Evolutionary conservation across 2,113 vertebrate genomes (phyloP).

Genomic region (Muntiacus reevesi): DNA sequence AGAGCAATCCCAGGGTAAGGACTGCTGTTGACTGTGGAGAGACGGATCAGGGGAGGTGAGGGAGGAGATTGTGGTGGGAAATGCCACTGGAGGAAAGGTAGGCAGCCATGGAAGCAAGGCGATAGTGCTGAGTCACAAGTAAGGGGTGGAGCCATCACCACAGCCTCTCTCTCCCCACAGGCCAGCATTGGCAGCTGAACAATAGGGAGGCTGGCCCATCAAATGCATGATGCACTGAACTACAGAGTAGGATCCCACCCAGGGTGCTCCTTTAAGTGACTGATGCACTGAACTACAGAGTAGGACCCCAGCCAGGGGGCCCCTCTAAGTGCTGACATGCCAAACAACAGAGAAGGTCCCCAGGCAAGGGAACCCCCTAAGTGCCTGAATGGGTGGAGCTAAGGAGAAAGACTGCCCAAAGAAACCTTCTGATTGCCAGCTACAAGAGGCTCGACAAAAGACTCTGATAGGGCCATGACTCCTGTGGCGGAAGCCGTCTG

Average conservation of each 20-base stretch:
- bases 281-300: not conserved
- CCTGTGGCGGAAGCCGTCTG: not conserved
- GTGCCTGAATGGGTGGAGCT: not conserved
- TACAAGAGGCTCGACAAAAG: not conserved
- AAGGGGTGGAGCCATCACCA: not conserved
- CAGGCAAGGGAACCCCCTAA: not conserved
- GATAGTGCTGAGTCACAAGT: not conserved
- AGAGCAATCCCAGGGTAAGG: not conserved
- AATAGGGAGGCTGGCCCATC: not conserved
- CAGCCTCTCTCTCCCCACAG: not conserved
- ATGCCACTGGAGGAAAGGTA: not conserved
- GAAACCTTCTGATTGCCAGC: not conserved
- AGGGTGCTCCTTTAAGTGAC: not conserved
- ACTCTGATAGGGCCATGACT: not conserved
- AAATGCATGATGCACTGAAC: not conserved
- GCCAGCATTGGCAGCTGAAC: not conserved
- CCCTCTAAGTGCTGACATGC: not conserved
- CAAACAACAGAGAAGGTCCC: not conserved
- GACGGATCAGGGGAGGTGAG: rapidly evolving
- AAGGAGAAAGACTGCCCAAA: not conserved
- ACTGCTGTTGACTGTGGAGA: not conserved
- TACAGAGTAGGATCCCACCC: not conserved
- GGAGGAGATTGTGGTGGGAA: not conserved
- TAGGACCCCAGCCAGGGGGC: not conserved
- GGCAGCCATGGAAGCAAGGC: not conserved